Evolutionary conservation across 2,797 vertebrate species (phyloP).

Genomic region (Garrulus glandarius): DNA sequence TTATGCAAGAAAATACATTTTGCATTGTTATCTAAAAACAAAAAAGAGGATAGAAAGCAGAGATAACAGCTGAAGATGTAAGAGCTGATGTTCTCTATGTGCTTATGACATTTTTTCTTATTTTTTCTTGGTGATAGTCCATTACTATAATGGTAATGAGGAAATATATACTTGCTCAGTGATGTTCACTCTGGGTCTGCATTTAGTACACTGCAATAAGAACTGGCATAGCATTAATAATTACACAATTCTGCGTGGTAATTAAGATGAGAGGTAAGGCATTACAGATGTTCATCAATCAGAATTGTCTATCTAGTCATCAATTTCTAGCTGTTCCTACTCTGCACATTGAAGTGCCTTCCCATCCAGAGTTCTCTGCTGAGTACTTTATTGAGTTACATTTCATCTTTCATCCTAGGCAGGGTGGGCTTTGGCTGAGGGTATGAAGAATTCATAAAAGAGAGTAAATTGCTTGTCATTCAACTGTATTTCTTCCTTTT

Average conservation of each 20-base stretch:
- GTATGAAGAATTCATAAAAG: background rate
- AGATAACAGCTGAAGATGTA: background rate
- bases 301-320: background rate
- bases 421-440: background rate
- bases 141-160: background rate
- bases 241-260: background rate
- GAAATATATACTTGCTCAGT: background rate
- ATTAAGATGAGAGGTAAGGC: background rate
- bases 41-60: background rate
- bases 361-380: background rate
- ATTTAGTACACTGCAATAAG: background rate
- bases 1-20: background rate
- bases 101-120: background rate
- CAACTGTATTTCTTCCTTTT: background rate
- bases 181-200: background rate
- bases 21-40: background rate
- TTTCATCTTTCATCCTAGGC: background rate
- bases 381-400: background rate
- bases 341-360: background rate
- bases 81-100: background rate
- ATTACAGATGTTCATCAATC: background rate
- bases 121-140: background rate
- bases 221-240: background rate
- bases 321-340: background rate
- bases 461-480: background rate